A percentile compares a stretch with the other conserved stretches of the same genome.
These are phyloP conservation scores for Esperia sulphurella DNA, from an alignment of 2,888 invertebrate genomes.

Conservation along the genomic window DNA sequence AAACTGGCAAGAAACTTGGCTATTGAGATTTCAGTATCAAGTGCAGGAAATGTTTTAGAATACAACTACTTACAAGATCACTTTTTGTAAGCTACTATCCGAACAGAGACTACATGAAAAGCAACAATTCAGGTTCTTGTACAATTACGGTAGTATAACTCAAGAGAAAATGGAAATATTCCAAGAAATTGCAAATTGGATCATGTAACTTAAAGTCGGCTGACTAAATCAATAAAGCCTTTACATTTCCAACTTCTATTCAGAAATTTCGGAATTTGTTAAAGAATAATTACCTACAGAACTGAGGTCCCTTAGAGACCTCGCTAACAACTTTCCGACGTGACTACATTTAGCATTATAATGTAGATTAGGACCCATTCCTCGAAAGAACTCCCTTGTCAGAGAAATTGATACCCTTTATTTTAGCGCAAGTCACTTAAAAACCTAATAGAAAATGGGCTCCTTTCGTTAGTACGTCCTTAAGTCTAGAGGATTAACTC, in stretches of 20 bases:
- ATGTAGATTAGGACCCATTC: constrained; percentile 7
- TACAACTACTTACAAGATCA: too few relatives aligned
- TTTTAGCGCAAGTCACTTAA: constrained; percentile 1
- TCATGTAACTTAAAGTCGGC: constrained; percentile 28
- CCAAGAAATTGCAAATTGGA: constrained; percentile 35
- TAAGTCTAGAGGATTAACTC: too few relatives aligned
- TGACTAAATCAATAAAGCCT: constrained; percentile 34
- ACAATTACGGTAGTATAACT: too few relatives aligned
- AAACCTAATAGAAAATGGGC: background rate
- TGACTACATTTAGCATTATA: constrained; percentile 10
- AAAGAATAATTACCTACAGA: constrained; percentile 26
- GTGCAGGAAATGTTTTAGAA: too few relatives aligned
- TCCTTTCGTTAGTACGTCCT: too few relatives aligned
- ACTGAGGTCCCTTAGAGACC: constrained; percentile 14
- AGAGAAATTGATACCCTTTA: constrained; percentile 10
- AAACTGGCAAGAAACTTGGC: too few relatives aligned
- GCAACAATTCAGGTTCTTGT: too few relatives aligned
- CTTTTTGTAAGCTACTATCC: too few relatives aligned
- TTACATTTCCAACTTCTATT: constrained; percentile 26
- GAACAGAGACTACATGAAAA: too few relatives aligned
- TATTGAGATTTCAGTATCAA: too few relatives aligned
- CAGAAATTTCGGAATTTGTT: constrained; percentile 24
- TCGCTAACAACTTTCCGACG: constrained; percentile 17
- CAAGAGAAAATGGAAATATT: constrained; percentile 22
- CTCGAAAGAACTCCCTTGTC: constrained; percentile 6